Conservation (phyloP, 2,888 invertebrate genomes). For the Pandemis cinnamomeana region DNA sequence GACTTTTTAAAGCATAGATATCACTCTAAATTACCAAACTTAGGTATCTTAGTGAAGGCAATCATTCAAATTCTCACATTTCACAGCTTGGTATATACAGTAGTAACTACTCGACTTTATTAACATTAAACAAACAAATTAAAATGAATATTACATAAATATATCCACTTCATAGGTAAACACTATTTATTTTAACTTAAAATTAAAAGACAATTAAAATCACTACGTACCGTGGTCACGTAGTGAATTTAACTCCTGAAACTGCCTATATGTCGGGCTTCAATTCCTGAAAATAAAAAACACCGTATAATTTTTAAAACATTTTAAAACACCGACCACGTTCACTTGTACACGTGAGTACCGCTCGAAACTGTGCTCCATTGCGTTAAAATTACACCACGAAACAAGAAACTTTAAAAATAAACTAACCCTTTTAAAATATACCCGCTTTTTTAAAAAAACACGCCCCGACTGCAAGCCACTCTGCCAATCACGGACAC, state of each 20-base stretch:
- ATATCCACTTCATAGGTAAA: no score
- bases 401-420: neutral
- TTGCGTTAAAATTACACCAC: neutral
- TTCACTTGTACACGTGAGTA: neutral
- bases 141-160: no score
- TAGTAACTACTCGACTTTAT: no score
- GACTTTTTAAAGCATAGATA: no score
- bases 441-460: conserved; percentile 7
- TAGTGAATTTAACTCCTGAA: neutral
- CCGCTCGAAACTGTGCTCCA: neutral
- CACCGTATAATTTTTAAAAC: neutral
- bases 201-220: neutral
- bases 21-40: no score
- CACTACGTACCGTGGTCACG: neutral
- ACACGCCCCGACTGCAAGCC: conserved; percentile 3
- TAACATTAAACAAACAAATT: no score
- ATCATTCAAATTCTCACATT: no score
- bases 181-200: no score
- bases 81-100: no score
- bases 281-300: neutral
- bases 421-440: neutral
- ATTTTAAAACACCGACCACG: neutral
- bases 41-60: no score
- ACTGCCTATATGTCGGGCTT: neutral
- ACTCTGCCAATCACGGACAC: conserved; percentile 37